Evolutionary conservation across 2,888 invertebrate species (phyloP).

Genomic region (Leucoma salicis): DNA sequence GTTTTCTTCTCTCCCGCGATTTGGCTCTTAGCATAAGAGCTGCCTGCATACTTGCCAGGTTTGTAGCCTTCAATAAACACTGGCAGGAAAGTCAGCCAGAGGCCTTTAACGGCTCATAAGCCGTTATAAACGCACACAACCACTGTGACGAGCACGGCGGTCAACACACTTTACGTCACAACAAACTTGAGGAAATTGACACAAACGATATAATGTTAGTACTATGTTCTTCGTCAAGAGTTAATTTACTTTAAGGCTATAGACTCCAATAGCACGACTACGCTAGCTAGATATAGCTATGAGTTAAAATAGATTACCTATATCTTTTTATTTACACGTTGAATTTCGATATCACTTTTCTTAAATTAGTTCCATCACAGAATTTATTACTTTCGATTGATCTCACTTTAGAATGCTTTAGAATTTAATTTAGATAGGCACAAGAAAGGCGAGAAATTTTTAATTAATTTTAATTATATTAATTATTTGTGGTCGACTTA

Average conservation of each 20-base stretch:
- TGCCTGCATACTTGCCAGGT: slow-evolving; percentile 93
- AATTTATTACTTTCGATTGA: slow-evolving; percentile 53
- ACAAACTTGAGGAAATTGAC: slow-evolving; percentile 22
- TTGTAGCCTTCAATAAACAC: slow-evolving; percentile 62
- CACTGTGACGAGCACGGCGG: slow-evolving; percentile 10
- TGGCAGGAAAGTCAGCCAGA: slow-evolving; percentile 49
- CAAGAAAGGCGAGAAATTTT: slow-evolving; percentile 71
- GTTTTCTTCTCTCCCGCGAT: slow-evolving; percentile 92
- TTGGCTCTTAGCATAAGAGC: slow-evolving; percentile 95
- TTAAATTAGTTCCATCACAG: slow-evolving; percentile 67
- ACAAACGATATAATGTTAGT: slow-evolving; percentile 17
- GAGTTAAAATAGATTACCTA: slow-evolving; percentile 28
- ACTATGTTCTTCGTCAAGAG: slow-evolving; percentile 15
- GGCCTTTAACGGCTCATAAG: slow-evolving; percentile 29
- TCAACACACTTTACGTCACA: slow-evolving; percentile 27
- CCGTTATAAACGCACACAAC: slow-evolving; percentile 21
- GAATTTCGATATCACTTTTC: slow-evolving; percentile 60
- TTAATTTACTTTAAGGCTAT: slow-evolving; percentile 3
- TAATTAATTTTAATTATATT: slow-evolving; percentile 50
- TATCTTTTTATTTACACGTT: slow-evolving; percentile 54
- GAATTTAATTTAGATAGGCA: slow-evolving; percentile 73
- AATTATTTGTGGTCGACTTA: slow-evolving; percentile 58
- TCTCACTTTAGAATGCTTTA: slow-evolving; percentile 64
- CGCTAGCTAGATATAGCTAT: slow-evolving; percentile 53
- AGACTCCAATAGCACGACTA: slow-evolving; percentile 55